Evolutionary conservation across 2,113 vertebrate species (phyloP).

Genomic region (Vulpes vulpes): DNA sequence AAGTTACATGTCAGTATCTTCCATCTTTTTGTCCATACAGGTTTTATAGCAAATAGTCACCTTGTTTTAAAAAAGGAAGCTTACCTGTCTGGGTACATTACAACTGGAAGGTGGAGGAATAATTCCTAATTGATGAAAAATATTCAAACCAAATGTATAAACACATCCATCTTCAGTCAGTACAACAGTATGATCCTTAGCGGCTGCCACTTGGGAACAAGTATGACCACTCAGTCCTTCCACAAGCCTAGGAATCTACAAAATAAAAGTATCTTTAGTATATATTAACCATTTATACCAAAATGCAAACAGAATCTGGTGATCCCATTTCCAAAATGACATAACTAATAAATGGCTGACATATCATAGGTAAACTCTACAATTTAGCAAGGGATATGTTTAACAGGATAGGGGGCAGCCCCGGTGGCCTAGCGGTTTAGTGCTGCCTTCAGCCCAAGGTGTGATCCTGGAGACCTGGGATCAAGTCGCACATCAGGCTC

Average conservation of each 20-base stretch:
- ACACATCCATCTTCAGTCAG: conserved; percentile 96
- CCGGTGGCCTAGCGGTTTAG: too few species aligned
- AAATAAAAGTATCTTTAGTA: conserved; percentile 37
- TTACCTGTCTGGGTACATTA: conserved; percentile 96
- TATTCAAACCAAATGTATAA: conserved; percentile 97
- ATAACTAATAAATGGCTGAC: neutral
- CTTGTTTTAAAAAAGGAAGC: conserved; percentile 16
- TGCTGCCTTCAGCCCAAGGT: too few species aligned
- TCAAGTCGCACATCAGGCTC: too few species aligned
- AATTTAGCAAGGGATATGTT: conserved; percentile 30
- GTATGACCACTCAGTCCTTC: conserved; percentile 94
- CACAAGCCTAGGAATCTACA: conserved; percentile 95
- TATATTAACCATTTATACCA: neutral
- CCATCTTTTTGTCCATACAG: neutral
- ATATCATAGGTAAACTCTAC: neutral
- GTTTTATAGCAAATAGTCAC: conserved; percentile 36
- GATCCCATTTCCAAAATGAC: neutral
- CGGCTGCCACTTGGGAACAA: conserved; percentile 95
- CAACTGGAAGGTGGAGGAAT: conserved; percentile 92
- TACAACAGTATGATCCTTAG: conserved; percentile 97
- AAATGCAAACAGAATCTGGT: conserved; percentile 23
- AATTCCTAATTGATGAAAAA: conserved; percentile 96
- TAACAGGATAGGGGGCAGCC: neutral
- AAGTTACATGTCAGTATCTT: neutral
- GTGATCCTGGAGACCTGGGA: too few species aligned